Conservation (phyloP, 1,140 invertebrate species). For the Drosophila subpulchrella region DNA sequence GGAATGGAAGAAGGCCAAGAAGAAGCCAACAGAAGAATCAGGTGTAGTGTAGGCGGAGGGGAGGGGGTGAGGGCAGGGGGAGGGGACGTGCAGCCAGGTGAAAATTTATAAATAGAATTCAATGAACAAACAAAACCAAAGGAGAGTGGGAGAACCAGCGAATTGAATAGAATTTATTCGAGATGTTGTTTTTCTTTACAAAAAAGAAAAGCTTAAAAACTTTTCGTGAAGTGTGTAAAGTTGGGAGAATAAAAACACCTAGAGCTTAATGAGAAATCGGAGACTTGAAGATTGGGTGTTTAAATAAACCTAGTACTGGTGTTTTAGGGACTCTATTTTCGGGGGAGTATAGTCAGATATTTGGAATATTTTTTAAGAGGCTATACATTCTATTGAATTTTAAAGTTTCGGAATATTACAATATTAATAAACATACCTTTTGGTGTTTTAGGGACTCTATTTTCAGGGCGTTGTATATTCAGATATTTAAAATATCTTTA, state of each 20-base stretch:
- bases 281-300: background rate
- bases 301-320: background rate
- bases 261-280: background rate
- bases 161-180: slow-evolving; percentile 40
- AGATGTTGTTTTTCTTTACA: slow-evolving; percentile 14
- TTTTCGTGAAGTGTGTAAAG: slow-evolving; percentile 8
- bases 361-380: too few relatives aligned
- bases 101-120: slow-evolving; percentile 50
- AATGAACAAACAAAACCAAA: slow-evolving; percentile 36
- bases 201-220: background rate
- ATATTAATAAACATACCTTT: background rate
- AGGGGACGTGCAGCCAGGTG: slow-evolving; percentile 20
- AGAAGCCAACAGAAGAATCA: slow-evolving; percentile 16
- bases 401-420: too few relatives aligned
- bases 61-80: background rate
- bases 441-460: background rate
- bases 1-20: background rate
- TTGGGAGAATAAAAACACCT: slow-evolving; percentile 9
- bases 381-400: too few relatives aligned
- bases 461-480: too few relatives aligned
- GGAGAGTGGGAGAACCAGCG: background rate
- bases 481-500: too few relatives aligned
- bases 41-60: background rate
- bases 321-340: background rate
- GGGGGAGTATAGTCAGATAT: too few relatives aligned